Evolutionary conservation across 2,113 vertebrate genomes (phyloP).

Genomic region (Planiliza haematocheilus): DNA sequence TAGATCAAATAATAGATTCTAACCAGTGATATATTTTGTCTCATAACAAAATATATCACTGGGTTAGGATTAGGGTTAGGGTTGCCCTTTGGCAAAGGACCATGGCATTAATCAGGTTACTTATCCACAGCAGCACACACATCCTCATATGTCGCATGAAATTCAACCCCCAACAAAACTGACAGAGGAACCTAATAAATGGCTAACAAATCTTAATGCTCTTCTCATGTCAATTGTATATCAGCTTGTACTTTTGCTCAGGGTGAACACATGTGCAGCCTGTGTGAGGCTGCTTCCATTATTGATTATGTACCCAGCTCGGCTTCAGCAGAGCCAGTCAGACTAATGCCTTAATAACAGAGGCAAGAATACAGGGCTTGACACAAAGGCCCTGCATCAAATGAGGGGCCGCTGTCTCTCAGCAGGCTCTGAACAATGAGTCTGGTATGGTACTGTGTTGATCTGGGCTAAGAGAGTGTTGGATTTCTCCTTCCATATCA

Average conservation of each 20-base stretch:
- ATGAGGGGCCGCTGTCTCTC: slow-evolving; percentile 25
- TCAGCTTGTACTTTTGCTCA: slow-evolving; percentile 49
- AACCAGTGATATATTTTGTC: neutral
- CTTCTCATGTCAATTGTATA: slow-evolving; percentile 35
- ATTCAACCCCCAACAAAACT: neutral
- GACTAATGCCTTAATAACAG: slow-evolving; percentile 62
- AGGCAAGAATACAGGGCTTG: slow-evolving; percentile 38
- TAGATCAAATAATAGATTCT: neutral
- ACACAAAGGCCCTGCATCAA: slow-evolving; percentile 47
- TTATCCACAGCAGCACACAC: too few relatives aligned
- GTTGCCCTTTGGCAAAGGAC: too few relatives aligned
- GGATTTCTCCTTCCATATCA: slow-evolving; percentile 27
- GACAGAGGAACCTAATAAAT: slow-evolving; percentile 6
- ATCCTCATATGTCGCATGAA: too few relatives aligned
- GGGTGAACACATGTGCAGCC: slow-evolving; percentile 26
- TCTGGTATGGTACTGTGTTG: slow-evolving; percentile 35
- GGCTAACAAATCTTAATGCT: slow-evolving; percentile 1
- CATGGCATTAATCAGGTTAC: too few relatives aligned
- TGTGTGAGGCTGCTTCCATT: slow-evolving; percentile 61
- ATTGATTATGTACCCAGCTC: slow-evolving; percentile 69
- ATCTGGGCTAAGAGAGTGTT: too few relatives aligned
- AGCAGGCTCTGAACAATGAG: slow-evolving; percentile 21
- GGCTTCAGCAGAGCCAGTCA: slow-evolving; percentile 43
- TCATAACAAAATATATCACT: too few relatives aligned
- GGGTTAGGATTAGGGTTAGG: too few relatives aligned